phyloP scores from a whole-genome alignment of 2,888 invertebrate genomes.

The Xanthostigma xanthostigma region DNA sequence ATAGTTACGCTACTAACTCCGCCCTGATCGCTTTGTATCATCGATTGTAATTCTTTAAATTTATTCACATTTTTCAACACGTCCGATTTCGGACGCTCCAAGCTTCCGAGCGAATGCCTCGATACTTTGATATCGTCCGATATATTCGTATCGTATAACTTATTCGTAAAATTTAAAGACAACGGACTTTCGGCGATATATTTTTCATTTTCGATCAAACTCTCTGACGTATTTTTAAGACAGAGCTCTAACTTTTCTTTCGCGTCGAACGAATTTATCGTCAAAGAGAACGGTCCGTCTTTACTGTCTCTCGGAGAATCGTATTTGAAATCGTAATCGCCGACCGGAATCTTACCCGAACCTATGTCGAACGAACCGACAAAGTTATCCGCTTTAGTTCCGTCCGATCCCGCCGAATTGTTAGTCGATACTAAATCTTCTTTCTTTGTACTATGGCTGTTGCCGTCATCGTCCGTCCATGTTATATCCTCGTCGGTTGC shows the following conservation, averaged over 20 bases:
- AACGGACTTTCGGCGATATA: conserved; percentile 7
- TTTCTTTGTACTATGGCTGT: no score
- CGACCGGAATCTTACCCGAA: no score
- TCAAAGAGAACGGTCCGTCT: no score
- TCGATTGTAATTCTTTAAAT: conserved; percentile 9
- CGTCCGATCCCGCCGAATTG: no score
- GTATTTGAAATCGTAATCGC: no score
- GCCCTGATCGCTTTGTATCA: conserved; percentile 10
- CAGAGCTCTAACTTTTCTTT: conserved; percentile 5
- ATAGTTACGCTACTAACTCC: conserved; percentile 13
- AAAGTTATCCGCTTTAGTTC: no score
- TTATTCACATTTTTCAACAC: conserved; percentile 35
- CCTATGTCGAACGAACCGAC: no score
- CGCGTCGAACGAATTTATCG: background rate
- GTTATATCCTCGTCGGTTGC: no score
- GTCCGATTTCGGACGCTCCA: conserved; percentile 46
- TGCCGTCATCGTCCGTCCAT: no score
- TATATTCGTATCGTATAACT: conserved; percentile 39
- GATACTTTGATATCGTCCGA: conserved; percentile 50
- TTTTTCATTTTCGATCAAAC: conserved; percentile 4
- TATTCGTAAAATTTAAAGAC: conserved; percentile 19
- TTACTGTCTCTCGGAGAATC: no score
- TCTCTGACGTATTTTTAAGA: conserved; percentile 6
- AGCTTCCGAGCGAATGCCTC: conserved; percentile 41
- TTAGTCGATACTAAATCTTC: no score